Base-by-base conservation (phyloP, 1,140 invertebrate genomes). In the Plodia interpunctella region DNA sequence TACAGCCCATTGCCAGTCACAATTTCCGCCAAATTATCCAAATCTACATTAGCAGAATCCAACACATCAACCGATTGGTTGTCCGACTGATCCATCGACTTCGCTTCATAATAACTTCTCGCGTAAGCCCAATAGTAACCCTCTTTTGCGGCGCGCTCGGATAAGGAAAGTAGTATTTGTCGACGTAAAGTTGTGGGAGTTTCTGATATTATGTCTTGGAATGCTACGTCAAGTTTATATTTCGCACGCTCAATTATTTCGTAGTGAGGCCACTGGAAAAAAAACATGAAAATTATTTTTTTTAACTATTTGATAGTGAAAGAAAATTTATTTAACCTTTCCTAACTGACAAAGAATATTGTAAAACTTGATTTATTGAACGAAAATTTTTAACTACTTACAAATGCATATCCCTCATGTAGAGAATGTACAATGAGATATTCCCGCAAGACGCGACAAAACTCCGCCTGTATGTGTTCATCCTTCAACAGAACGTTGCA, bases 41-140 rank as follows among this genome's bases (percentile, higher is more conserved):
- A 20, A 17, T 55, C 32, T 0, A 55, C 2, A 1, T 15, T 53
- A 3, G 17, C 32, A 13, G 19, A 8, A 32, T 38, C 32, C 15
- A 38, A 20, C 6, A 19, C 17, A 6, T 55, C 54, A 18, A 32
- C 17, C 17, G 18, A 10, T 6, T 32, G 6, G 9, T 35, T 9
- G 0, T 5, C 54, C 9, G 56, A 54, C 6, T 21, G 51, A 25
- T 35, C 10, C 18, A 9, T 3, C 4, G 21, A 5, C 25, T 55
- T 57, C 15, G 32, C 6, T n/a, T 54, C 15, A 35, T 49, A 60
- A 10, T n/a, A 50, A 6, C 56, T 30, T 49, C 58, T 52, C 5
- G 81, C 76, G 28, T 59, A 68, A n/a, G 75, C 57, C 83, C 83
- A 86, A 20, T 77, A 80, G 66, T 79, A 81, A 3, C 78, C 78